Evolutionary conservation across 2,797 vertebrate species (phyloP).

Genomic region (Arctocebus calabarensis): DNA sequence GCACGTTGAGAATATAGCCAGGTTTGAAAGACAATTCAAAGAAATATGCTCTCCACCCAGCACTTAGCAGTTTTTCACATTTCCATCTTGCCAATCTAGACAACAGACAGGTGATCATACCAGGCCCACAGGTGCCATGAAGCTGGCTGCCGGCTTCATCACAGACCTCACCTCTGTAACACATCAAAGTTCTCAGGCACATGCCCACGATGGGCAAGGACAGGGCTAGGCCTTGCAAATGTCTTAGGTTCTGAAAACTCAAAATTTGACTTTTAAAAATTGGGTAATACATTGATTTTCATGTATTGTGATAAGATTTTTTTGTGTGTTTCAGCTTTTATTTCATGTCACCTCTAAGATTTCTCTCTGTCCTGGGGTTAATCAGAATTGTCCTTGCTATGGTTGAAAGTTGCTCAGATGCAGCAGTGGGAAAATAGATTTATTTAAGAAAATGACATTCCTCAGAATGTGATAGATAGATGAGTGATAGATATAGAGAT

Average conservation of each 20-base stretch:
- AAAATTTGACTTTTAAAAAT: slow-evolving; percentile 22
- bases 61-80: not conserved
- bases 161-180: rapidly evolving
- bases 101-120: not conserved
- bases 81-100: not conserved
- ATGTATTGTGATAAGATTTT: not conserved
- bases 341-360: slow-evolving; percentile 50
- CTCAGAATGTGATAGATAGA: not conserved
- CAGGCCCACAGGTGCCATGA: not conserved
- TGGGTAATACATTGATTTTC: not conserved
- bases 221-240: not conserved
- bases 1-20: not conserved
- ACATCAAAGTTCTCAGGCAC: not conserved
- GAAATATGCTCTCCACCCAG: not conserved
- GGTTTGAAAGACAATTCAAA: not conserved
- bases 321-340: slow-evolving; percentile 11
- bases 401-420: not conserved
- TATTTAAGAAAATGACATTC: slow-evolving; percentile 45
- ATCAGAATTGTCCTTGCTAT: slow-evolving; percentile 45
- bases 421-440: slow-evolving; percentile 23
- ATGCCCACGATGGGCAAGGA: rapidly evolving
- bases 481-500: no score
- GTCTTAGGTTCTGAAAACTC: slow-evolving; percentile 28
- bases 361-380: not conserved
- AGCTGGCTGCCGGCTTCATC: not conserved